Evolutionary conservation across 2,113 vertebrate genomes (phyloP).

Genomic region (Ctenomys sociabilis): DNA sequence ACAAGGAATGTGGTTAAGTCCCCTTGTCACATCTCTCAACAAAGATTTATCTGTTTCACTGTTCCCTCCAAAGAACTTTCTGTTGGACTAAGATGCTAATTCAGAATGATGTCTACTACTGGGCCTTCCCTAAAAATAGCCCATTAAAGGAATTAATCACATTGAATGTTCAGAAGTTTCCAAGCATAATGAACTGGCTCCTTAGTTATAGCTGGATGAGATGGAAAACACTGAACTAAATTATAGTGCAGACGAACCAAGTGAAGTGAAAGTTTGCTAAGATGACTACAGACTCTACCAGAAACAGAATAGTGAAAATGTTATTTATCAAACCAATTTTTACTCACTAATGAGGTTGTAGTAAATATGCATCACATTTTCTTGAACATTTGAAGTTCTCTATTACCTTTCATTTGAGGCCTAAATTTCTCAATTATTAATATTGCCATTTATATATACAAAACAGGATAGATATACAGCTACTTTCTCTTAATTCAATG

Average conservation of each 20-base stretch:
- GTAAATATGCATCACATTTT: conserved; percentile 32
- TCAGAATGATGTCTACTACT: conserved; percentile 56
- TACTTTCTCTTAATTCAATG: too few relatives aligned
- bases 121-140: conserved; percentile 50
- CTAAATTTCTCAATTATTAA: conserved; percentile 21
- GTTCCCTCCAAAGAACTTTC: conserved; percentile 60
- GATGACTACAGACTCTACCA: neutral
- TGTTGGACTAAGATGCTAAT: conserved; percentile 56
- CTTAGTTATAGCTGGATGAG: neutral
- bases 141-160: conserved; percentile 61
- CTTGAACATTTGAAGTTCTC: neutral
- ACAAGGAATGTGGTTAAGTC: conserved; percentile 76
- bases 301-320: conserved; percentile 18
- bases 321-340: conserved; percentile 19
- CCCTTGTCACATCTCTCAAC: conserved; percentile 65
- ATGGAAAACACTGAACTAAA: conserved; percentile 45
- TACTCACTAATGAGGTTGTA: conserved; percentile 21
- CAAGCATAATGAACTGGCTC: neutral
- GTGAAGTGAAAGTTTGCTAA: neutral
- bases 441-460: too few relatives aligned
- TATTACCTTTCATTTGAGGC: conserved; percentile 14
- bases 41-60: conserved; percentile 68
- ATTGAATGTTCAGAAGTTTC: conserved; percentile 33
- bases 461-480: too few relatives aligned
- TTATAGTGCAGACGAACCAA: conserved; percentile 38